Base-by-base conservation (phyloP, 2,888 invertebrate species). In the Endotricha flammealis region DNA sequence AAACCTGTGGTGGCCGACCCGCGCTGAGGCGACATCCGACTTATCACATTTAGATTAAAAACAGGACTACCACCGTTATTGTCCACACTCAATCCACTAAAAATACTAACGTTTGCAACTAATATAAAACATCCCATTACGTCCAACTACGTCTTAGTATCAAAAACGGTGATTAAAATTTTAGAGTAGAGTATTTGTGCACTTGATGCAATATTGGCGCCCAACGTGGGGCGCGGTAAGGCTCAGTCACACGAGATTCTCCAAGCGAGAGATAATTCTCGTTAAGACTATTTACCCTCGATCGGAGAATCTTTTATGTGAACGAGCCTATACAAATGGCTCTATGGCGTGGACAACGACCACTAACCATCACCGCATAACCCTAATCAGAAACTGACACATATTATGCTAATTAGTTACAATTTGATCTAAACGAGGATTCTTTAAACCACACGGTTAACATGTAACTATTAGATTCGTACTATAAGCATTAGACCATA, bases 181-280 rank as follows among this genome's bases (percentile, higher is more conserved):
- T 65, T 57, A 65, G 61, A 65, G 60, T 59, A 76, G 80, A 81
- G 79, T 79, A 80, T 81, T 81, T 80, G 81, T 83, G 81, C 80
- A 70, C 54, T 64, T 60, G 57, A 66, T 60, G 66, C 62, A 42
- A 47, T 38, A 38, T 51, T 56, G 55, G 56, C 57, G 56, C 53
- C 56, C 57, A n/a, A n/a, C 44, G 44, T 48, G 36, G 34, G 53
- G 50, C 42, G 39, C 36, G 36, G 25, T 23, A 33, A n/a, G n/a
- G n/a, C n/a, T n/a, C n/a, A n/a, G n/a, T n/a, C n/a, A n/a, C n/a
- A n/a, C n/a, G n/a, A n/a, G n/a, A n/a, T n/a, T n/a, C n/a, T n/a
- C n/a, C n/a, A n/a, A n/a, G n/a, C n/a, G n/a, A n/a, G n/a, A n/a
- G n/a, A n/a, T n/a, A n/a, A n/a, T n/a, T n/a, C n/a, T n/a, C n/a